Evolutionary conservation across 2,888 invertebrate species (phyloP).

Genomic region (Sphaerophoria taeniata): DNA sequence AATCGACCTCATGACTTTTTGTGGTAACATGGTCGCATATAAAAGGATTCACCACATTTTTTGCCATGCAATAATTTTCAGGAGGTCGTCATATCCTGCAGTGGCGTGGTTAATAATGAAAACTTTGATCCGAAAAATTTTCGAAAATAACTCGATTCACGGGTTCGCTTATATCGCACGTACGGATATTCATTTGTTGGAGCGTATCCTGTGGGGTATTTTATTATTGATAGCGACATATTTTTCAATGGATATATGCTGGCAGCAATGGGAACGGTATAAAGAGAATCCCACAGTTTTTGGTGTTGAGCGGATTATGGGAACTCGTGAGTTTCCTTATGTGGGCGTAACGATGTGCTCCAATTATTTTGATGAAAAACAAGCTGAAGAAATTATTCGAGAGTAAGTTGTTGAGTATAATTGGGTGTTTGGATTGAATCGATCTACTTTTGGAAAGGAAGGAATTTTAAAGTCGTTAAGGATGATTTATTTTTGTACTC

Average conservation of each 20-base stretch:
- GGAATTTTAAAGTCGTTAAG: too few species aligned
- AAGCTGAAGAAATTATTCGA: constrained; percentile 78
- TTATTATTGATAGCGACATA: constrained; percentile 77
- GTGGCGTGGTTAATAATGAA: constrained; percentile 25
- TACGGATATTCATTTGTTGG: constrained; percentile 78
- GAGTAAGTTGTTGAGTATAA: constrained; percentile 74
- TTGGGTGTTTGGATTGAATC: too few species aligned
- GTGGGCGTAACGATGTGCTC: constrained; percentile 84
- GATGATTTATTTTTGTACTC: too few species aligned
- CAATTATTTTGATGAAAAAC: constrained; percentile 78
- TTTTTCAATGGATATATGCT: constrained; percentile 77
- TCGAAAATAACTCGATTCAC: constrained; percentile 79
- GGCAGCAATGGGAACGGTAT: constrained; percentile 82
- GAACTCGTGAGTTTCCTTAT: constrained; percentile 83
- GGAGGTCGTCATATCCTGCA: neutral
- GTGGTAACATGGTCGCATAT: neutral
- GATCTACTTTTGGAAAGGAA: too few species aligned
- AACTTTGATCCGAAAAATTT: constrained; percentile 72
- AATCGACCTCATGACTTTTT: constrained; percentile 14
- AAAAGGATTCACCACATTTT: constrained; percentile 45
- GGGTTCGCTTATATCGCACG: constrained; percentile 79
- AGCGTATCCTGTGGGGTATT: constrained; percentile 78
- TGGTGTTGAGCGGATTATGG: constrained; percentile 83
- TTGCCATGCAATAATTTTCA: neutral
- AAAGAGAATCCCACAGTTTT: constrained; percentile 84